phyloP scores from a whole-genome alignment of 2,888 invertebrate species.

The Lutraria lutraria region DNA sequence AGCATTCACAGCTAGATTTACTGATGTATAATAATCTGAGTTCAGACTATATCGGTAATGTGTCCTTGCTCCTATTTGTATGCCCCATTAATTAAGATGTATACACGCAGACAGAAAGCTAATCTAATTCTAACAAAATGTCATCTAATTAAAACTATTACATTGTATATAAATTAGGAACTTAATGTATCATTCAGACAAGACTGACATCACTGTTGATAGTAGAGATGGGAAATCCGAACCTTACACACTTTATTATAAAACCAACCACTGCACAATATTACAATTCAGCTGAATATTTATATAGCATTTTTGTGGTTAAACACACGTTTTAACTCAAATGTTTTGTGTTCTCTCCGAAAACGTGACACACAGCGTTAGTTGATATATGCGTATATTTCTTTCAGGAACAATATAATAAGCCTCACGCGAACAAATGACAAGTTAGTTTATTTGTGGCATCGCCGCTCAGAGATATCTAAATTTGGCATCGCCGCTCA shows the following conservation, averaged over 20 bases:
- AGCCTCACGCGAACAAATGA: too few species aligned
- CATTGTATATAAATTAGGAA: neutral
- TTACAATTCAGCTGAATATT: neutral
- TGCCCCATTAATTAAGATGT: neutral
- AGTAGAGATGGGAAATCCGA: neutral
- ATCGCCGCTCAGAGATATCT: too few species aligned
- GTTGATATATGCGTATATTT: too few species aligned
- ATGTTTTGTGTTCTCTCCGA: too few species aligned
- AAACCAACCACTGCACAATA: neutral
- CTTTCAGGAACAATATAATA: too few species aligned
- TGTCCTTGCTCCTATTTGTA: too few species aligned
- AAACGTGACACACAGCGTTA: too few species aligned
- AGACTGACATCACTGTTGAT: neutral
- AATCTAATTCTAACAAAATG: neutral
- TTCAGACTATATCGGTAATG: too few species aligned
- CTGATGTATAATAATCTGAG: too few species aligned
- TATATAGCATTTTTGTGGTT: neutral
- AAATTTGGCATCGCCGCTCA: too few species aligned
- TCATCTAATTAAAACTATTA: neutral
- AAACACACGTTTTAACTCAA: neutral
- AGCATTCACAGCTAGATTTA: too few species aligned
- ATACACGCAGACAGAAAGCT: neutral
- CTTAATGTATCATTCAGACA: neutral
- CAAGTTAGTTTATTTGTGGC: too few species aligned
- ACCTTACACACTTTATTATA: neutral